A percentile compares a stretch with the other conserved stretches of the same genome.
phyloP scores from a whole-genome alignment of 2,113 vertebrate species.

The Ailuropoda melanoleuca region DNA sequence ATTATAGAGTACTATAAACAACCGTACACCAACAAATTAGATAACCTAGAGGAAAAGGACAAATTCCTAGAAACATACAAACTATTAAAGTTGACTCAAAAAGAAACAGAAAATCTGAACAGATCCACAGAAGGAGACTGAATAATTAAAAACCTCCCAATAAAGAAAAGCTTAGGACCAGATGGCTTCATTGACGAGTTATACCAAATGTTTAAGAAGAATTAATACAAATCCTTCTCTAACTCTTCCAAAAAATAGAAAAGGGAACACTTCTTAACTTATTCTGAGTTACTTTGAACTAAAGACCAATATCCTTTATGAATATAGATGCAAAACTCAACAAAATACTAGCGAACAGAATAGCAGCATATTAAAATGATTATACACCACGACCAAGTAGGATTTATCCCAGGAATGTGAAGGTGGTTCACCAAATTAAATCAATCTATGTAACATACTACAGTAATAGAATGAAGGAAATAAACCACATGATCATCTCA shows the following conservation, averaged over 20 bases:
- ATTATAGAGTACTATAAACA: neutral
- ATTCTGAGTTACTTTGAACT: neutral
- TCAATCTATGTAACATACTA: neutral
- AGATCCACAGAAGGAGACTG: neutral
- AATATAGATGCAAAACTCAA: neutral
- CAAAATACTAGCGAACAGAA: neutral
- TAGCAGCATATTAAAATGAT: neutral
- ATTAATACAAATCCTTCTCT: neutral
- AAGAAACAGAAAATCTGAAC: neutral
- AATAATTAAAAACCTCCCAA: neutral
- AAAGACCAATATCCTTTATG: neutral
- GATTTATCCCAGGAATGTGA: neutral
- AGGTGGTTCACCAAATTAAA: neutral
- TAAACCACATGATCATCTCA: neutral
- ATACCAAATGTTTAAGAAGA: neutral
- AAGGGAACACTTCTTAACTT: neutral
- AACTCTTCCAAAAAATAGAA: neutral
- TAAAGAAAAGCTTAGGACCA: neutral
- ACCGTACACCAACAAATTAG: neutral
- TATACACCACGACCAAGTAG: neutral
- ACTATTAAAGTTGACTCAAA: neutral
- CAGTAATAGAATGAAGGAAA: neutral
- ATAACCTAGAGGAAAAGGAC: neutral
- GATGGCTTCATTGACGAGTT: neutral
- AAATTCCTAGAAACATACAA: neutral